Evolutionary conservation across 2,888 invertebrate genomes (phyloP), one percentile per base, ranked within the genome.

Genomic region (Philhelius pedissequus): DNA sequence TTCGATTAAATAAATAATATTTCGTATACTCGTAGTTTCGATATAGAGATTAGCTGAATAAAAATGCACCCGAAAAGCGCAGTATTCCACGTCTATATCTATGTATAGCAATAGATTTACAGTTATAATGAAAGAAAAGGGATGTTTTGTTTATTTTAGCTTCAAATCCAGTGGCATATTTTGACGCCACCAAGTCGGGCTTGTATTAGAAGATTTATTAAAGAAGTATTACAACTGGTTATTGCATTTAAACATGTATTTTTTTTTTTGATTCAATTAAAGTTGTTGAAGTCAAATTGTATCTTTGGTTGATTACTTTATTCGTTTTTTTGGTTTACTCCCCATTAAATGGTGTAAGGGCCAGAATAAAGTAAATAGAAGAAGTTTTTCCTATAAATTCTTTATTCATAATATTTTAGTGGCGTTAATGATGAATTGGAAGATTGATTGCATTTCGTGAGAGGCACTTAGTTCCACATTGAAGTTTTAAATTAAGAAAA

Each of bases 101-200:
- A n/a, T n/a, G n/a, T 18, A 20, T 45, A 9, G 20, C 11, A 35
- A 22, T 43, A 27, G 40, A 60, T 27, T 27, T 27, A 35, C 25
- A 60, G 32, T 60, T 30, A 25, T 15, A 43, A 30, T 13, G 27
- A 45, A 56, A 40, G 15, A 38, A 25, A 62, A 27, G 71, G 71
- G 30, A 30, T 50, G 78, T 75, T 71, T 75, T 84, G 79, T 84
- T 84, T 80, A 76, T 80, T 71, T 79, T 71, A 75, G 71, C 56
- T 76, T 71, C 76, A 71, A 43, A 62, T 71, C 75, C 80, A 80
- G 84, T 84, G 84, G 84, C 84, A 84, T 73, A 76, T 84, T 84
- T 80, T 84, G 84, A 84, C 84, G 84, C 84, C 84, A 80, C 75
- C 71, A 75, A 76, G 84, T 84, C 80, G 84, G 76, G 80, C 84